A percentile compares a stretch with the other conserved stretches of the same genome.
phyloP scores from a whole-genome alignment of 1,140 invertebrate genomes.

The Ostrea edulis region DNA sequence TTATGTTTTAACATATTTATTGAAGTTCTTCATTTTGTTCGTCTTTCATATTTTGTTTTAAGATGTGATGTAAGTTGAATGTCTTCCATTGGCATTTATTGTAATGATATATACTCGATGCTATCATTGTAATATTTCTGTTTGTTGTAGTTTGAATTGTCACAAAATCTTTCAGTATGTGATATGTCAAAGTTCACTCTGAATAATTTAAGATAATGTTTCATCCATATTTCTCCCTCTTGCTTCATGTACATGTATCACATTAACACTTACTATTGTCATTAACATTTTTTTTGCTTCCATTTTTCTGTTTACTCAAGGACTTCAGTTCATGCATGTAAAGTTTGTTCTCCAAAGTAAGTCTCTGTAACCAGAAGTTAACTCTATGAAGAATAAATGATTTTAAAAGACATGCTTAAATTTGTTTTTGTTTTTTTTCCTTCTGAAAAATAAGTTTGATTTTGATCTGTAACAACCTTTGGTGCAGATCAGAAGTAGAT shows the following conservation, averaged over 20 bases:
- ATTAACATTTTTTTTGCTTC: background rate
- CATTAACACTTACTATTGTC: background rate
- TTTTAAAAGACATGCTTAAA: background rate
- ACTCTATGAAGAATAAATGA: background rate
- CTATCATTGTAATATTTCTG: background rate
- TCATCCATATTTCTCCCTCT: background rate
- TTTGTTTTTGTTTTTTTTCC: background rate
- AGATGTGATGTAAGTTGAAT: background rate
- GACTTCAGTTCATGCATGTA: background rate
- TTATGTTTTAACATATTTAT: background rate
- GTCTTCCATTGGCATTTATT: constrained; percentile 8
- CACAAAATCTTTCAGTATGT: background rate
- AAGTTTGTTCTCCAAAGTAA: background rate
- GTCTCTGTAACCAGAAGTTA: constrained; percentile 3
- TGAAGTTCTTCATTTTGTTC: background rate
- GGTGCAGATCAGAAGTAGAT: too few relatives aligned
- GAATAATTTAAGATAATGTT: background rate
- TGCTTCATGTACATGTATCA: background rate
- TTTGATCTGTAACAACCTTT: too few relatives aligned
- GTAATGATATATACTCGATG: background rate
- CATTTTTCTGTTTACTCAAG: background rate
- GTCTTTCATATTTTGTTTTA: background rate
- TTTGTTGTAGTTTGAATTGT: background rate
- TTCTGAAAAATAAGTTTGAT: background rate
- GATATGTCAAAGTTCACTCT: background rate